Conservation (phyloP, 2,888 invertebrate species). For the Melieria crassipennis region DNA sequence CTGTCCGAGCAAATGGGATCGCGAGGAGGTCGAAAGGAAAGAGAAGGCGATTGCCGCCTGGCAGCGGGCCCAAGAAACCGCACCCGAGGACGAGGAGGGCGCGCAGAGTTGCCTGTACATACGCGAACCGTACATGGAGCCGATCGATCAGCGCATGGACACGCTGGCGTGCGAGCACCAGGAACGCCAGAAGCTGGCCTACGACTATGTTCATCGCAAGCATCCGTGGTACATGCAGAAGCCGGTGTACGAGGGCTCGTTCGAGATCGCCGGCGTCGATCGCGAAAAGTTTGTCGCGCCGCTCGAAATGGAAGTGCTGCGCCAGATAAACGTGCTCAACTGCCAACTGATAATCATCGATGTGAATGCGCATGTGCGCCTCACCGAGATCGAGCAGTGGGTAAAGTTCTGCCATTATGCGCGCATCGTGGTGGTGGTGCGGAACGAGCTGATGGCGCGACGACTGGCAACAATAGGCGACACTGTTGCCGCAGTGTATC, state of each 20-base stretch:
- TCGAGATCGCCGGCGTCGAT: slow-evolving; percentile 43
- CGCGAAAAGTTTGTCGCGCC: slow-evolving; percentile 39
- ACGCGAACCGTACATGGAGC: slow-evolving; percentile 21
- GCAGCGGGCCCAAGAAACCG: neutral
- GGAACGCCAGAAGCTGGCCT: slow-evolving; percentile 49
- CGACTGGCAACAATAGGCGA: slow-evolving; percentile 44
- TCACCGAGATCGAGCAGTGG: slow-evolving; percentile 52
- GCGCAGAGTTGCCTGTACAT: neutral
- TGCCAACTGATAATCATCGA: slow-evolving; percentile 55
- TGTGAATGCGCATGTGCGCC: slow-evolving; percentile 45
- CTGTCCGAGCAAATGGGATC: slow-evolving; percentile 6
- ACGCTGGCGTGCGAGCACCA: slow-evolving; percentile 37
- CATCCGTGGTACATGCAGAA: slow-evolving; percentile 49
- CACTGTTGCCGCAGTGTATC: slow-evolving; percentile 44
- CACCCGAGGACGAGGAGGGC: neutral
- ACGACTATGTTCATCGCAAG: slow-evolving; percentile 52
- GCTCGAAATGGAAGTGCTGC: slow-evolving; percentile 49
- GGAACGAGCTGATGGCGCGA: slow-evolving; percentile 46
- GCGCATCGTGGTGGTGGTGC: slow-evolving; percentile 50
- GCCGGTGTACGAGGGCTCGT: slow-evolving; percentile 42
- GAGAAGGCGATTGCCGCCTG: slow-evolving; percentile 28
- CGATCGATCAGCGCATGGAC: slow-evolving; percentile 43
- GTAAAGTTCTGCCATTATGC: slow-evolving; percentile 52
- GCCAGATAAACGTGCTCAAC: slow-evolving; percentile 45
- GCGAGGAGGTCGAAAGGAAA: slow-evolving; percentile 9